Evolutionary conservation across 2,888 invertebrate genomes (phyloP).

Genomic region (Seira musarum): DNA sequence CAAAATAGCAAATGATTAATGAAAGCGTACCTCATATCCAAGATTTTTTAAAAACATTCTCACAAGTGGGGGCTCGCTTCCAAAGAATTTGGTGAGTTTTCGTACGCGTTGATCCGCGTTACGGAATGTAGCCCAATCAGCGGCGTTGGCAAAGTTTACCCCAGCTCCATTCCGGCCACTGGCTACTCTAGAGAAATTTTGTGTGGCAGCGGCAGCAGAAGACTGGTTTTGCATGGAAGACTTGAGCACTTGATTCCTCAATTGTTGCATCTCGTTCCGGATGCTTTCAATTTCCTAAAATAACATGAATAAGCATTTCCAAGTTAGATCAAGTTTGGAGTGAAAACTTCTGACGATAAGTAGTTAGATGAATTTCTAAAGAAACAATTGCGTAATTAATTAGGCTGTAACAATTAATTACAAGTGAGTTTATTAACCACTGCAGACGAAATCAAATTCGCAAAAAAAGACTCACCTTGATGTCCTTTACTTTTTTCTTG

Average conservation of each 20-base stretch:
- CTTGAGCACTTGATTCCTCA: constrained; percentile 75
- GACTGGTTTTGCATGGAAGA: constrained; percentile 64
- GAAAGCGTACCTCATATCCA: constrained; percentile 91
- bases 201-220: constrained; percentile 72
- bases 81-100: constrained; percentile 93
- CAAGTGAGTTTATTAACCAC: no score
- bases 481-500: constrained; percentile 82
- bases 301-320: no score
- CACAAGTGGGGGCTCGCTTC: constrained; percentile 92
- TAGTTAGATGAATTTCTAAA: no score
- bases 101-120: constrained; percentile 81
- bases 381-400: no score
- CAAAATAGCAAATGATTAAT: no score
- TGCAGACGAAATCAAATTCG: no score
- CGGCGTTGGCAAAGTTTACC: constrained; percentile 55
- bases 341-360: no score
- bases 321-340: no score
- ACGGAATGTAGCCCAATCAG: constrained; percentile 69
- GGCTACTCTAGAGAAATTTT: constrained; percentile 57
- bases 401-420: no score
- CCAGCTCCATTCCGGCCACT: constrained; percentile 65
- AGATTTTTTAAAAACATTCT: constrained; percentile 91
- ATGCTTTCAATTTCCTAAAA: constrained; percentile 88
- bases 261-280: constrained; percentile 84
- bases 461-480: constrained; percentile 77